Base-by-base conservation (phyloP, 2,888 invertebrate genomes). In the Brachylomia viminalis region DNA sequence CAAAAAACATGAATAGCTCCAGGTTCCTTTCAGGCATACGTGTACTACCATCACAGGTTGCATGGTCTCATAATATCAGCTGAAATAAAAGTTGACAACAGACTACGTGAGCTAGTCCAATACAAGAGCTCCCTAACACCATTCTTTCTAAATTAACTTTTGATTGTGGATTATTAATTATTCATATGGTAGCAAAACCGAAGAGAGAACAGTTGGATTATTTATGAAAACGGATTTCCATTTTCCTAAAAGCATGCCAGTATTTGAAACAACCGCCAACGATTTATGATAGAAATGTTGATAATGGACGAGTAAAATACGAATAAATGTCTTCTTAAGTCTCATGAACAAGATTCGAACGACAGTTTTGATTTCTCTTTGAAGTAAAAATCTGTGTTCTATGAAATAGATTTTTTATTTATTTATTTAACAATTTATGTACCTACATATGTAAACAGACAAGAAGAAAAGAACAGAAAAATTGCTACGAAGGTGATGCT, bases 241-340 rank as follows among this genome's bases (percentile, higher is more conserved):
- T 70, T 79, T 56, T 49, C 71, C 54, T 47, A 15, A 49, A 72
- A 72, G 23, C 49, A 30, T 47, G 17, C 20, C 54, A 47, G 30
- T 33, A 23, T 70, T 76, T 49, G 27, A 71, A 42, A 72, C n/a
- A n/a, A n/a, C n/a, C n/a, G n/a, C n/a, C n/a, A n/a, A n/a, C n/a
- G n/a, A n/a, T n/a, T n/a, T n/a, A n/a, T 58, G 7, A 30, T 42
- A 30, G 15, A 23, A 47, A 49, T 58, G 17, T 72, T 49, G 71
- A 49, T 49, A 71, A 49, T 45, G 30, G 11, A 27, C n/a, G 38
- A 42, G 17, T 27, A 49, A 70, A 79, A 56, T 69, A 49, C 27
- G 47, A 27, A 66, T 13, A 45, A 75, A 69, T 10, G 27, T 20
- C 20, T 70, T 33, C 30, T 59, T 20, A 13, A 11, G n/a, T 58